A percentile compares a stretch with the other conserved stretches of the same genome.
Conservation (phyloP, 2,888 invertebrate genomes). For the Malacosoma neustria region DNA sequence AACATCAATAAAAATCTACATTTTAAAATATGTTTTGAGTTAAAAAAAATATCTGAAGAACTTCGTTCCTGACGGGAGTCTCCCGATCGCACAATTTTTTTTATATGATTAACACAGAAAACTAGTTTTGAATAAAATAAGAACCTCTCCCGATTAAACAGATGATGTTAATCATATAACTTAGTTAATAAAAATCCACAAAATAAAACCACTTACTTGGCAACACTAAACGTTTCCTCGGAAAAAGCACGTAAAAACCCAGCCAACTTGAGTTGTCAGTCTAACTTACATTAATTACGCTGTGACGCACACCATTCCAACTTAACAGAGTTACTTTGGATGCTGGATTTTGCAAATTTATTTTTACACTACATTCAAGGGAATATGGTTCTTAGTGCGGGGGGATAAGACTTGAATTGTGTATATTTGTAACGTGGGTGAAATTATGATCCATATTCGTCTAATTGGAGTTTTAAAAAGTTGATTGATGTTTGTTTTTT, state of each 20-base stretch:
- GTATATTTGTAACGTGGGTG: not conserved
- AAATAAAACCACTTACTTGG: constrained; percentile 6
- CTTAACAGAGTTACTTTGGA: constrained; percentile 25
- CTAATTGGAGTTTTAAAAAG: not conserved
- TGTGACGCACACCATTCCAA: constrained; percentile 11
- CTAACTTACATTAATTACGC: constrained; percentile 17
- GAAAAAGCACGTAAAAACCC: constrained; percentile 26
- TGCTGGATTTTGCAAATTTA: constrained; percentile 14
- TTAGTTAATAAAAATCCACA: too few relatives aligned
- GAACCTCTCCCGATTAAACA: too few relatives aligned
- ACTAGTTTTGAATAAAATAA: too few relatives aligned
- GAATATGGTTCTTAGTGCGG: constrained; percentile 7
- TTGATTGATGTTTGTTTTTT: not conserved
- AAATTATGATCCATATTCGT: not conserved
- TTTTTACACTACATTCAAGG: not conserved
- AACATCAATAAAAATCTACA: too few relatives aligned
- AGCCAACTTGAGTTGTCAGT: constrained; percentile 24
- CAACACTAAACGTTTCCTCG: constrained; percentile 15
- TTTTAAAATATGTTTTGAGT: too few relatives aligned
- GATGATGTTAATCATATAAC: too few relatives aligned
- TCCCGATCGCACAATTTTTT: too few relatives aligned
- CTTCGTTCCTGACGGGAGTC: too few relatives aligned
- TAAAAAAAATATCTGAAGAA: too few relatives aligned
- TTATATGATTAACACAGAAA: too few relatives aligned
- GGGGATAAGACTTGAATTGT: constrained; percentile 1